Base-by-base conservation (phyloP, 2,797 vertebrate genomes). In the Odontamblyopus rebecca region DNA sequence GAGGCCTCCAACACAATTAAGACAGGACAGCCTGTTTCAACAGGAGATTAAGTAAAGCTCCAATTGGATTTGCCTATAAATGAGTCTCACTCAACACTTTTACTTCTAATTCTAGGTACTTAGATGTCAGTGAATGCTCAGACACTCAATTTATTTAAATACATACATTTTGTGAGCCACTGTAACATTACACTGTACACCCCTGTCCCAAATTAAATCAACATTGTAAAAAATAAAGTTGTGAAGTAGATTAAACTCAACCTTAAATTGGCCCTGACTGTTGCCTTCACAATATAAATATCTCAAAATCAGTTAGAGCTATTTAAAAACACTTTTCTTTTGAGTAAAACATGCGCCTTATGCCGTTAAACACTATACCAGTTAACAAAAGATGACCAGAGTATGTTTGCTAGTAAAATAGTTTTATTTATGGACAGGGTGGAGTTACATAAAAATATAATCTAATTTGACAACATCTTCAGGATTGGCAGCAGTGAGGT, bases 401-500 rank as follows among this genome's bases (percentile, higher is more conserved):
- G 51, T 23, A 63, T 13, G 9, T n/a, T 69, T 41, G 75, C 41
- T 67, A 61, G 71, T 72, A 88, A 86, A 88, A 85, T 70, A 67
- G 60, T 9, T 89, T 85, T 90, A 89, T 88, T 80, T 57, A 70
- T 48, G 44, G 11, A 82, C 23, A 70, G 6, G 18, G 26, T 38
- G 38, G 4, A 63, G 51, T 11, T 19, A 68, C 64, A 71, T 75
- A 69, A 79, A 66, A 80, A 83, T 78, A 81, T 3, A 71, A 73
- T 60, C 29, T 59, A 2, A 74, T 66, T 68, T 30, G 16, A 6
- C 56, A 16, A 82, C 23, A 64, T 79, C n/a, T 68, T 71, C 27
- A 68, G 30, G 75, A 61, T 77, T 16, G 53, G 78, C 74, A 80
- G 73, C 61, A 70, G 81, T 59, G 16, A 71, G 38, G 68, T 15